Conservation (phyloP, 2,113 vertebrate species). For the Ahaetulla prasina region DNA sequence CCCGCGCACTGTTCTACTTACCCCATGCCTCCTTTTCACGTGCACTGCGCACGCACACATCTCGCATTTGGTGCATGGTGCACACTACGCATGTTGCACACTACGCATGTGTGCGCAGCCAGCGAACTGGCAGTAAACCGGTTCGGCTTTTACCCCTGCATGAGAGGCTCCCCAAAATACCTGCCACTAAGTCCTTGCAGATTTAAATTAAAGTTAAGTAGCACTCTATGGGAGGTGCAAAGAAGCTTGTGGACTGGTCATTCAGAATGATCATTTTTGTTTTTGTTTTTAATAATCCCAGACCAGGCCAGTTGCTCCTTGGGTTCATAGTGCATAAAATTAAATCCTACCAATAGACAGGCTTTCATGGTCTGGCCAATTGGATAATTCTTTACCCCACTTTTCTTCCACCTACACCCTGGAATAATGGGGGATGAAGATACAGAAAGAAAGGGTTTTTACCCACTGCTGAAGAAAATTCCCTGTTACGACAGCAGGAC, state of each 20-base stretch:
- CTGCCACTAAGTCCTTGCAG: neutral
- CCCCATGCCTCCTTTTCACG: too few relatives aligned
- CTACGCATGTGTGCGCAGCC: too few relatives aligned
- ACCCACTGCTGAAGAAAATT: constrained; percentile 50
- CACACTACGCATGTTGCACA: too few relatives aligned
- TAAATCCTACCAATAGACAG: neutral
- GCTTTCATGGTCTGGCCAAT: neutral
- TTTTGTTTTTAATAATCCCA: neutral
- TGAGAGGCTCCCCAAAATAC: neutral
- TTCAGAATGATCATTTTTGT: neutral
- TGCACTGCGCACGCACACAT: too few relatives aligned
- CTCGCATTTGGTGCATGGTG: too few relatives aligned
- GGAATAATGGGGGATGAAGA: neutral
- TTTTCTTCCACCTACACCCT: neutral
- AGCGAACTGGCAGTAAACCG: too few relatives aligned
- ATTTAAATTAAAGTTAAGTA: neutral
- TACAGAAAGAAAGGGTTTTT: neutral
- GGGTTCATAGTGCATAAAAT: neutral
- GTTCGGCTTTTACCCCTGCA: too few relatives aligned
- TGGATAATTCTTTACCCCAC: neutral
- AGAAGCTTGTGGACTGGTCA: neutral
- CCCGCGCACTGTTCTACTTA: too few relatives aligned
- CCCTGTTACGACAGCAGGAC: constrained; percentile 53
- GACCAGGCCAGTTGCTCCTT: neutral
- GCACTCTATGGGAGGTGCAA: neutral